phyloP scores from a whole-genome alignment of 2,113 vertebrate genomes.

The Oceanodroma tethys region DNA sequence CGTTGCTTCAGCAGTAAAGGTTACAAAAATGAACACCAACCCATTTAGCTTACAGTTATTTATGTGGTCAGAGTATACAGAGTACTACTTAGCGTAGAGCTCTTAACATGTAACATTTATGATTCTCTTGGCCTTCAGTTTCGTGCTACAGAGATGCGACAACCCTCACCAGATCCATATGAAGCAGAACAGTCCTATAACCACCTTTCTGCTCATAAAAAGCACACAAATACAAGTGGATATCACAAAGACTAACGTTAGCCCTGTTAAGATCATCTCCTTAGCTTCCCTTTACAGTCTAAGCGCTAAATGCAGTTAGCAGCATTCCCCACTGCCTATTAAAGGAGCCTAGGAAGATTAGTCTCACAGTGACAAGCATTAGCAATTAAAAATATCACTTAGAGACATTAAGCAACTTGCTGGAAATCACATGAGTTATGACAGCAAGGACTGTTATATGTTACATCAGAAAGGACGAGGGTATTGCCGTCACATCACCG shows the following conservation, averaged over 20 bases:
- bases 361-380: not conserved
- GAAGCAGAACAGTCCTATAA: not conserved
- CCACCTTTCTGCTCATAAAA: not conserved
- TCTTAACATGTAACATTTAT: not conserved
- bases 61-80: accelerated
- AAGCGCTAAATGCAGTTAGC: not conserved
- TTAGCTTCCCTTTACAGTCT: not conserved
- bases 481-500: accelerated
- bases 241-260: not conserved
- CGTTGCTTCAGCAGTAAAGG: not conserved
- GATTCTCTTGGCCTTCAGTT: not conserved
- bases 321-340: not conserved
- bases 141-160: no score
- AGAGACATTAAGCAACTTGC: not conserved
- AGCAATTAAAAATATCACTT: not conserved
- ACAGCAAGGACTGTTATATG: not conserved
- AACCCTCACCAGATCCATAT: not conserved
- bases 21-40: not conserved
- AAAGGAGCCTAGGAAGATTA: not conserved
- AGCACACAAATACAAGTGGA: not conserved
- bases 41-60: not conserved
- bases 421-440: not conserved
- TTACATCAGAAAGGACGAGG: not conserved
- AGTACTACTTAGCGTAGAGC: not conserved
- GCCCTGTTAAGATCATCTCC: not conserved